Conservation (phyloP, 2,113 vertebrate species). For the Tylochromis polylepis region DNA sequence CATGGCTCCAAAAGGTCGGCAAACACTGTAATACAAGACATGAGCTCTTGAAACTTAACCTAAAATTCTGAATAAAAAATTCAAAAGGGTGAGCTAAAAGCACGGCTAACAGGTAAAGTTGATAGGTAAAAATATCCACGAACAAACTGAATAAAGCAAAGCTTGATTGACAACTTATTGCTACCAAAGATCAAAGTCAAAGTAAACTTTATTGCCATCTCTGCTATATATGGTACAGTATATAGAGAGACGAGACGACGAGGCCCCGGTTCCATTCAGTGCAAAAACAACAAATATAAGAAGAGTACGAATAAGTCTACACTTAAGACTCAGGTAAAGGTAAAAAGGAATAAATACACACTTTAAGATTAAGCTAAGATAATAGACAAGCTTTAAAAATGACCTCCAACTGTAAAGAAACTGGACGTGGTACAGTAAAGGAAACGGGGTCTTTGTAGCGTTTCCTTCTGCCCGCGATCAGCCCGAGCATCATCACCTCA, state of each 20-base stretch:
- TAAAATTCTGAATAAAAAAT: not conserved
- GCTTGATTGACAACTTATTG: not conserved
- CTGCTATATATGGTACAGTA: no score
- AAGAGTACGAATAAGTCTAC: no score
- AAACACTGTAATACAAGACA: not conserved
- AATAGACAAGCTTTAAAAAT: not conserved
- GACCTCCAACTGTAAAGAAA: fast-evolving
- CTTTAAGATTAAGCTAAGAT: no score
- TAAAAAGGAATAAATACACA: no score
- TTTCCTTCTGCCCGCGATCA: fast-evolving
- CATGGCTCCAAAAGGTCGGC: no score
- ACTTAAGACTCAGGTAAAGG: no score
- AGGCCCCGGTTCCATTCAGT: no score
- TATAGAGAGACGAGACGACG: no score
- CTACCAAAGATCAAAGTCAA: no score
- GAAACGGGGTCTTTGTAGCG: not conserved
- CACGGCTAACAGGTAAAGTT: not conserved
- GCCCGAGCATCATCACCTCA: not conserved
- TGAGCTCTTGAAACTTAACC: not conserved
- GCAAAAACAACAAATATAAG: no score
- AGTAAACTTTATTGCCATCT: no score
- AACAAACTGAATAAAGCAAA: no score
- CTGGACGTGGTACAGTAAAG: not conserved
- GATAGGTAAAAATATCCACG: not conserved
- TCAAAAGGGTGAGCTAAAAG: not conserved